phyloP scores from a whole-genome alignment of 1,140 invertebrate species.

The Polypedilum vanderplanki region DNA sequence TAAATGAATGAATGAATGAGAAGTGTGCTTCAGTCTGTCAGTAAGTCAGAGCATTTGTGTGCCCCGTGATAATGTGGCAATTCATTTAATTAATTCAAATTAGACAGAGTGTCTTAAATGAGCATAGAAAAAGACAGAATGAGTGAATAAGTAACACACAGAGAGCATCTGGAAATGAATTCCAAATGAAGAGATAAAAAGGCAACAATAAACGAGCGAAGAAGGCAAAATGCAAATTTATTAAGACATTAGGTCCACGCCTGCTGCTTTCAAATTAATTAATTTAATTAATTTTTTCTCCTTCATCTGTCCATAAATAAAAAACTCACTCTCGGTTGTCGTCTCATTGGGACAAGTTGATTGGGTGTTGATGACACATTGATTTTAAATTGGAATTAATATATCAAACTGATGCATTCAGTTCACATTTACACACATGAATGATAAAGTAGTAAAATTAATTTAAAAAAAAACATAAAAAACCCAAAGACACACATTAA shows the following conservation, averaged over 20 bases:
- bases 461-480: too few relatives aligned
- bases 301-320: conserved; percentile 3
- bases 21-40: conserved; percentile 7
- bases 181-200: not conserved
- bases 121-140: not conserved
- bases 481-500: not conserved
- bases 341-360: not conserved
- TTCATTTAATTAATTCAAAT: conserved; percentile 28
- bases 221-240: conserved; percentile 1
- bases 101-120: conserved; percentile 27
- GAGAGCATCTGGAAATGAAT: conserved; percentile 1
- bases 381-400: not conserved
- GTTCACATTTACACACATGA: too few relatives aligned
- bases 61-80: conserved; percentile 24
- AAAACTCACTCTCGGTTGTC: not conserved
- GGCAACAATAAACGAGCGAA: not conserved
- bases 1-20: not conserved
- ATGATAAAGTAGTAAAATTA: too few relatives aligned
- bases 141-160: not conserved
- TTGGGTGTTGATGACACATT: conserved; percentile 16
- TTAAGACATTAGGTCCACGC: conserved; percentile 16
- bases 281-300: conserved; percentile 15
- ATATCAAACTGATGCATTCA: too few relatives aligned
- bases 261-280: conserved; percentile 18
- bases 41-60: too few relatives aligned